These are phyloP conservation scores for Kryphioiulus occultus DNA, from an alignment of 2,888 invertebrate genomes.

Conservation along the genomic window DNA sequence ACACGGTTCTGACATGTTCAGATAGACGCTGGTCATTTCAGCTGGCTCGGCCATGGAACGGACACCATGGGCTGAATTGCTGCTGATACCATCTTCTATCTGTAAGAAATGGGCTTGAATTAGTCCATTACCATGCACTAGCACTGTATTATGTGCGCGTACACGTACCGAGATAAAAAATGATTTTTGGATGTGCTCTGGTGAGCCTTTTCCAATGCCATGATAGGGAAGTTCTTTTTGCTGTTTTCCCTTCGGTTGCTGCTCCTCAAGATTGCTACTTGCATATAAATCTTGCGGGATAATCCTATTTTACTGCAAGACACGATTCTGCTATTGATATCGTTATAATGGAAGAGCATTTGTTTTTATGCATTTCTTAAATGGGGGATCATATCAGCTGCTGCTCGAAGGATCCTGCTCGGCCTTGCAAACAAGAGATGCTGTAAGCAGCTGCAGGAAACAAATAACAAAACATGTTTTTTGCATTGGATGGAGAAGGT, in stretches of 20 bases:
- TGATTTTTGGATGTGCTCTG: background rate
- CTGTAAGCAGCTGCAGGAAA: background rate
- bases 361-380: constrained; percentile 31
- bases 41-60: background rate
- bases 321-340: constrained; percentile 31
- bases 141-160: constrained; percentile 25
- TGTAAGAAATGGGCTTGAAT: constrained; percentile 25
- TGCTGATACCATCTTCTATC: constrained; percentile 30
- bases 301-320: constrained; percentile 14
- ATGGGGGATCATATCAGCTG: constrained; percentile 26
- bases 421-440: background rate
- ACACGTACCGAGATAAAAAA: background rate
- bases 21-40: background rate
- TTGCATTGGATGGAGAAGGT: background rate
- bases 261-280: background rate
- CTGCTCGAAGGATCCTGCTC: background rate
- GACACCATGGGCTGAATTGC: background rate
- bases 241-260: background rate
- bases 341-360: constrained; percentile 18
- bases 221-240: background rate
- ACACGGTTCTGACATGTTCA: background rate
- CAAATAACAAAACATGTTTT: background rate
- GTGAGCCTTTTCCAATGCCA: background rate
- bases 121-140: constrained; percentile 31
- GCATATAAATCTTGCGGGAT: constrained; percentile 15